Base-by-base conservation (phyloP, 2,113 vertebrate species). In the Apteryx mantelli region DNA sequence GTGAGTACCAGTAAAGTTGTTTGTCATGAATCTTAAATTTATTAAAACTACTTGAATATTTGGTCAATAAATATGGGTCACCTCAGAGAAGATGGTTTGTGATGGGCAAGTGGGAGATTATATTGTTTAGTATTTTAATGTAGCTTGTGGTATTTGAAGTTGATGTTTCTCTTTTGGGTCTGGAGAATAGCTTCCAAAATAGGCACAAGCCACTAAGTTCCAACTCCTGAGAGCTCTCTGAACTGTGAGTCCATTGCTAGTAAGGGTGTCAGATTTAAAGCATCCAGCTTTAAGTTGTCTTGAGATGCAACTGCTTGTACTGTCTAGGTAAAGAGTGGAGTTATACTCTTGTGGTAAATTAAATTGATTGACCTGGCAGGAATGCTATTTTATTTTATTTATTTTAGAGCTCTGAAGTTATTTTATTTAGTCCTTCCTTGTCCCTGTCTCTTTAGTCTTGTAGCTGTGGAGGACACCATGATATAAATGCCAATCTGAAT, bases 121-220 rank as follows among this genome's bases (percentile, higher is more conserved):
- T 61, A 34, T 30, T 36, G 6, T 82, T 9, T 82, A 79, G 69
- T 64, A 34, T 19, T 88, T 13, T 79, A 40, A 25, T 44, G 30
- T 19, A 77, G 53, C 77, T 83, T 1, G 8, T 78, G 68, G 64
- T 92, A 88, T 86, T 90, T 95, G 68, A 80, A 48, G 38, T 36
- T 95, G 79, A 80, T 71, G 70, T 93, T 96, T 93, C 44, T 89
- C 24, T 95, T 91, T 78, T 86, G 77, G 78, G 63, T 89, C 17
- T 50, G 71, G 48, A 64, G 40, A 88, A 50, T 84, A 80, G 91
- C 92, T 95, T 91, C 63, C 71, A 52, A 91, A 92, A 63, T 13
- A 82, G 66, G 30, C 66, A 94, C 30, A 91, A 89, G 34, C 52
- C 24, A 52, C 21, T 65, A 85, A 20, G 9, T 85, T 92, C 66